phyloP scores from a whole-genome alignment of 2,888 invertebrate species.

The Aspidiotus destructor region DNA sequence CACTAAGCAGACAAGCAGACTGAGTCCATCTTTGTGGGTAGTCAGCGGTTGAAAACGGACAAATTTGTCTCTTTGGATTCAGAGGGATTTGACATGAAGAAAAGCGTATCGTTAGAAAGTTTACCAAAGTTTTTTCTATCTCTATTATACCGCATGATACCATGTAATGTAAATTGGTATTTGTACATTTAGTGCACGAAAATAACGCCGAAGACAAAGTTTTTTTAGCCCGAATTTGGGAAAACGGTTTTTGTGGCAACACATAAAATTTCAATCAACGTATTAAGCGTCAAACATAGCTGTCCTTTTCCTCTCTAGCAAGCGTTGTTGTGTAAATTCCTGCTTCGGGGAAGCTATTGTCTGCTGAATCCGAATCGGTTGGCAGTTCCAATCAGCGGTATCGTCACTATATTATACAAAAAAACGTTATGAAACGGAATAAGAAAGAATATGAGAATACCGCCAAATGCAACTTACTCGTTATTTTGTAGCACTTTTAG shows the following conservation, averaged over 20 bases:
- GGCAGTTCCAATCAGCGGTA: conserved; percentile 1
- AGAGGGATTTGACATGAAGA: background rate
- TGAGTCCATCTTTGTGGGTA: background rate
- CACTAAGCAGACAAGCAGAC: background rate
- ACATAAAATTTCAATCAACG: background rate
- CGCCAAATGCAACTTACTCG: background rate
- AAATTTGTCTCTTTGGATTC: background rate
- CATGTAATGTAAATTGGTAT: background rate
- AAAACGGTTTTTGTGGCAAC: background rate
- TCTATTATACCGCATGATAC: background rate
- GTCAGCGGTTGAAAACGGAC: background rate
- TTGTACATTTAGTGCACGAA: background rate
- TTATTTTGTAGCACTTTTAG: no score
- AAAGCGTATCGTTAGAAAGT: background rate
- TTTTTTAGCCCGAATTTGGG: background rate
- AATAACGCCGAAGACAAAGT: background rate
- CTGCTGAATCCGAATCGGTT: background rate
- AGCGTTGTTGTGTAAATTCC: conserved; percentile 1
- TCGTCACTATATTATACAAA: background rate
- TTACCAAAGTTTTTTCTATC: background rate
- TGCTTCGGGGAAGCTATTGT: background rate
- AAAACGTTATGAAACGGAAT: background rate
- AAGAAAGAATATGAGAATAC: conserved; percentile 1
- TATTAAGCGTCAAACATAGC: background rate
- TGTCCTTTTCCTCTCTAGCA: background rate